Evolutionary conservation across 2,888 invertebrate species (phyloP), one percentile per base, ranked within the genome.

Genomic region (Heliconius ethilla): DNA sequence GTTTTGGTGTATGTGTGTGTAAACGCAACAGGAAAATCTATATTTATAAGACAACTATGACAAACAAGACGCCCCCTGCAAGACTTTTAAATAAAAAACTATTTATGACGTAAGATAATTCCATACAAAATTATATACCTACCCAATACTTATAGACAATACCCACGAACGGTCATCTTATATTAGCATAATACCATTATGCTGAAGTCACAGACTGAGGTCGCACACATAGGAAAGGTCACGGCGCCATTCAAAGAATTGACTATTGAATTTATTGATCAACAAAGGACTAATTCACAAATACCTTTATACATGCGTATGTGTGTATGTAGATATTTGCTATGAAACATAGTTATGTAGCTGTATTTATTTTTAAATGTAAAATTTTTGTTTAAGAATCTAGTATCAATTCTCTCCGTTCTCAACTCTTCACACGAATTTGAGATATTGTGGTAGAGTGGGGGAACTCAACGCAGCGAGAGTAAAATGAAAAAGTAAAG

Each of bases 201-300:
- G 33, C 15, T 70, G 70, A 51, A 70, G 27, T 22, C 72, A 33
- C 55, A 37, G 72, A 55, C 59, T 33, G 33, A 59, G 59, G 72
- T 37, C 55, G 33, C 33, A 7, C 33, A 7, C 33, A 33, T n/a
- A 72, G 55, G 72, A 72, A 72, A 72, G 72, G 72, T 72, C 72
- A 15, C 25, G 15, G 25, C 72, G 55, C 72, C 22, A 72, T 72
- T 59, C 72, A 72, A 33, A 59, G 72, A 59, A n/a, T 18, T 13
- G 67, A 69, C 4, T 59, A 33, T 27, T 40, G 67, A 69, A 15
- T 59, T 27, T 29, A 72, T 72, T 72, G 72, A 59, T 37, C 55
- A 25, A 72, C 72, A 72, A 72, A 33, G 29, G 59, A 29, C 7
- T 72, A 59, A 72, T 72, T 72, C 33, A 72, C n/a, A 51, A 33